Base-by-base conservation (phyloP, 1,140 invertebrate genomes). In the Solenopsis fugax region DNA sequence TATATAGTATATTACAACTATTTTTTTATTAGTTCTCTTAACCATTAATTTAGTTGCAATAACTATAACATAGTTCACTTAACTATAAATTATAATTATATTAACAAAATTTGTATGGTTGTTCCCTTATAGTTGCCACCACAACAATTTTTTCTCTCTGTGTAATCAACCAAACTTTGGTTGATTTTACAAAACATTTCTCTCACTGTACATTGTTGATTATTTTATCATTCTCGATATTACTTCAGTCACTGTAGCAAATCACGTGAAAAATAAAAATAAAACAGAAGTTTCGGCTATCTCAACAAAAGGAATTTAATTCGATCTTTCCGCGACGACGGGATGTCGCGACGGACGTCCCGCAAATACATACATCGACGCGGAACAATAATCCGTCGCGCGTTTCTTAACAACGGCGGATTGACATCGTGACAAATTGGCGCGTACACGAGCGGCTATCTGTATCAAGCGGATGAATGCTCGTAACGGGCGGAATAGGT, bases 391-490 rank as follows among this genome's bases (percentile, higher is more conserved):
- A 84, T 75, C 54, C 45, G 69, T 6, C 80, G 54, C 24, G 41
- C 54, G 41, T 75, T 84, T 84, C 80, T 84, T 84, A 84, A 82
- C 80, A 48, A 60, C 56, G 69, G 69, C 48, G 41, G 52, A 69
- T 71, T 81, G 65, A 54, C 34, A 41, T 73, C 41, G 52, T 82
- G 80, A 84, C 80, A 84, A 84, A 84, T 84, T 84, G 80, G 67
- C 80, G 29, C 69, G 52, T 52, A 64, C 37, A 84, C 80, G 24
- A 73, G n/a, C 45, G 69, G 58, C 54, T 62, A 75, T 84, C 80
- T 84, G 69, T 75, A 84, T 84, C 80, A 84, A 75, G 41, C 80
- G 69, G 69, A 84, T 60, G 67, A 84, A 60, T 71, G 41, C 52
- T 18, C 50, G 24, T 75, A 80, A 69, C 71, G 76, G 88, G 76